phyloP scores from a whole-genome alignment of 2,888 invertebrate genomes.

The Idaea aversata region DNA sequence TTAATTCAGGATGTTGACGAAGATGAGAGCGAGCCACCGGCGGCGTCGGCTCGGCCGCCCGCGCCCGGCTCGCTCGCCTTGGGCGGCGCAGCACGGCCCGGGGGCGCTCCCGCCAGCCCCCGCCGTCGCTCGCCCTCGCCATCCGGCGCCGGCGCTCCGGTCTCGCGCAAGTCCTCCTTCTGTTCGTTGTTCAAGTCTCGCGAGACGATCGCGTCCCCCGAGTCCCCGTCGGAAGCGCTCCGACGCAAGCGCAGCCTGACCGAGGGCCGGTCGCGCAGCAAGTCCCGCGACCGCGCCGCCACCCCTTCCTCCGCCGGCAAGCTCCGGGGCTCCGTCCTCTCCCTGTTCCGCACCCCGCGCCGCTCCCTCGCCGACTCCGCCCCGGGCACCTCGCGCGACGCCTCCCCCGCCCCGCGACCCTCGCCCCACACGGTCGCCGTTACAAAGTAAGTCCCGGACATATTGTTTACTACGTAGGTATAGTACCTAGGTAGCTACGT shows the following conservation, averaged over 20 bases:
- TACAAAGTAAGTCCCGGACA: too few species aligned
- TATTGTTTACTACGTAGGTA: too few species aligned
- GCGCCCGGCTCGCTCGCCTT: slow-evolving; percentile 19
- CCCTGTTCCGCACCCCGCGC: slow-evolving; percentile 82
- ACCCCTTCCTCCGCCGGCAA: slow-evolving; percentile 80
- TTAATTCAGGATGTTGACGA: slow-evolving; percentile 73
- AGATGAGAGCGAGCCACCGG: slow-evolving; percentile 44
- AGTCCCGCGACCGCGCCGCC: slow-evolving; percentile 82
- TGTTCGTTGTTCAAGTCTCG: slow-evolving; percentile 89
- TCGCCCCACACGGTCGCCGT: slow-evolving; percentile 34
- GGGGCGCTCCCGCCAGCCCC: slow-evolving; percentile 48
- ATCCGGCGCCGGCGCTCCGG: slow-evolving; percentile 83
- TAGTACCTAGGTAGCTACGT: too few species aligned
- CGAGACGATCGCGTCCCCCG: slow-evolving; percentile 83
- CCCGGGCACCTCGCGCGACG: slow-evolving; percentile 58
- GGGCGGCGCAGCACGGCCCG: slow-evolving; percentile 52
- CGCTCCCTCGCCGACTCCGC: slow-evolving; percentile 57
- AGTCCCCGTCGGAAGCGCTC: slow-evolving; percentile 77
- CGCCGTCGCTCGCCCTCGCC: slow-evolving; percentile 69
- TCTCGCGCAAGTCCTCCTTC: slow-evolving; percentile 90
- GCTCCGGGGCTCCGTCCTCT: slow-evolving; percentile 83
- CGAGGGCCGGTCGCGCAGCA: slow-evolving; percentile 82
- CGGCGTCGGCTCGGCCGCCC: slow-evolving; percentile 42
- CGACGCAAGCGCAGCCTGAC: slow-evolving; percentile 67
- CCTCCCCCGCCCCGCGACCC: slow-evolving; percentile 53